These are phyloP conservation scores for Geopemphigus sp. DNA, from an alignment of 1,140 invertebrate genomes.

Conservation along the genomic window DNA sequence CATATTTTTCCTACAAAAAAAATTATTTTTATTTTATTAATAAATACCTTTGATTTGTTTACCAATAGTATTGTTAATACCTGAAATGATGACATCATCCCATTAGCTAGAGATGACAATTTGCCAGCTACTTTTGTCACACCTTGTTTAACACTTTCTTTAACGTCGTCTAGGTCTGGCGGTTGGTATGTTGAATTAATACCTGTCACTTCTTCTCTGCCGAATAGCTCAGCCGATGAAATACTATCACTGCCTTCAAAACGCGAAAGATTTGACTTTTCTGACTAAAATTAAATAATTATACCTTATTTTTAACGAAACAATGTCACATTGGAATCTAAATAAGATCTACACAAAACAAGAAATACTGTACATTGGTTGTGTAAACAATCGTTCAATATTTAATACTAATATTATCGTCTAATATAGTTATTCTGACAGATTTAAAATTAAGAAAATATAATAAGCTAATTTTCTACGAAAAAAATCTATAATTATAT, in stretches of 20 bases:
- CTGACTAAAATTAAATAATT: conserved; percentile 59
- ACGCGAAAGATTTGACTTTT: conserved; percentile 67
- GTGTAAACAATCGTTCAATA: too few relatives aligned
- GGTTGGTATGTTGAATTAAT: conserved; percentile 56
- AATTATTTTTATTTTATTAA: too few relatives aligned
- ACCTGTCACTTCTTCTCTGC: conserved; percentile 59
- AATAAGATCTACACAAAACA: too few relatives aligned
- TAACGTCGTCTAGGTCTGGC: conserved; percentile 88
- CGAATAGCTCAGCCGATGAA: conserved; percentile 94
- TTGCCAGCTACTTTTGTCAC: conserved; percentile 95
- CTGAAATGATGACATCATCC: conserved; percentile 89
- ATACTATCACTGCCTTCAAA: conserved; percentile 92
- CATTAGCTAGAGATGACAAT: conserved; percentile 89
- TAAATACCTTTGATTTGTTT: too few relatives aligned
- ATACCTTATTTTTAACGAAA: background rate
- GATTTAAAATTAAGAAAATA: too few relatives aligned
- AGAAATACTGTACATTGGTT: too few relatives aligned
- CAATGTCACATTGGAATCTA: too few relatives aligned
- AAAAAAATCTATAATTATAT: too few relatives aligned
- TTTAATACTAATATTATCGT: too few relatives aligned
- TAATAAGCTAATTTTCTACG: too few relatives aligned
- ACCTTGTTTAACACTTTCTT: conserved; percentile 92
- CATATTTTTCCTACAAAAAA: conserved; percentile 41
- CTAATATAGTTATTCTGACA: too few relatives aligned
- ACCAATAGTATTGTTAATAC: conserved; percentile 55